Percentiles rank a stretch among this genome's conserved stretches.
Conservation (phyloP, 2,797 vertebrate species). For the Sternarchorhynchus goeldii region DNA sequence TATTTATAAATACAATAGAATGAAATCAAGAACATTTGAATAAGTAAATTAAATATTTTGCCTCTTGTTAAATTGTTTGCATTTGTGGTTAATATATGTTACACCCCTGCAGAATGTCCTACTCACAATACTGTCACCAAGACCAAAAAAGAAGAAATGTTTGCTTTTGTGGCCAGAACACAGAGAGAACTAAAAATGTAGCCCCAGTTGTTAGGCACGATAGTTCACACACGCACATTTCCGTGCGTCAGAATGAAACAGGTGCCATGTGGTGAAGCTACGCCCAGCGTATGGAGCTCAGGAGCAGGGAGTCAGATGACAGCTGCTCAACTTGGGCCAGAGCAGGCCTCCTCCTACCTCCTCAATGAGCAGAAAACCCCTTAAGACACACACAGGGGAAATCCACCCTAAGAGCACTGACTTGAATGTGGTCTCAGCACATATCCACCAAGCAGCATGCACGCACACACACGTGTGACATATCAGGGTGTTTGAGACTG, state of each 20-base stretch:
- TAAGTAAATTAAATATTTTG: no score
- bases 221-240: constrained; percentile 5
- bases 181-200: constrained; percentile 3
- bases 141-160: neutral
- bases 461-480: neutral
- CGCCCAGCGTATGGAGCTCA: constrained; percentile 27
- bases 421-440: neutral
- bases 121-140: no score
- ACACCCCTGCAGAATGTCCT: no score
- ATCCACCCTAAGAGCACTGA: constrained; percentile 27
- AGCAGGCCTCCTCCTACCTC: constrained; percentile 30
- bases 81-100: no score
- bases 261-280: constrained; percentile 14
- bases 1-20: no score
- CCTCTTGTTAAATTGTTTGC: no score
- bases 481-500: constrained; percentile 1
- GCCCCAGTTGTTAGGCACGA: constrained; percentile 13
- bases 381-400: constrained; percentile 15
- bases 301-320: constrained; percentile 26
- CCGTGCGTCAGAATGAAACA: constrained; percentile 23
- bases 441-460: neutral
- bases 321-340: constrained; percentile 41
- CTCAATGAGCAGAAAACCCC: constrained; percentile 20
- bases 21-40: no score
- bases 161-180: neutral